A percentile compares a stretch with the other conserved stretches of the same genome.
Conservation (phyloP, 1,140 invertebrate species). For the Condylostylus longicornis region DNA sequence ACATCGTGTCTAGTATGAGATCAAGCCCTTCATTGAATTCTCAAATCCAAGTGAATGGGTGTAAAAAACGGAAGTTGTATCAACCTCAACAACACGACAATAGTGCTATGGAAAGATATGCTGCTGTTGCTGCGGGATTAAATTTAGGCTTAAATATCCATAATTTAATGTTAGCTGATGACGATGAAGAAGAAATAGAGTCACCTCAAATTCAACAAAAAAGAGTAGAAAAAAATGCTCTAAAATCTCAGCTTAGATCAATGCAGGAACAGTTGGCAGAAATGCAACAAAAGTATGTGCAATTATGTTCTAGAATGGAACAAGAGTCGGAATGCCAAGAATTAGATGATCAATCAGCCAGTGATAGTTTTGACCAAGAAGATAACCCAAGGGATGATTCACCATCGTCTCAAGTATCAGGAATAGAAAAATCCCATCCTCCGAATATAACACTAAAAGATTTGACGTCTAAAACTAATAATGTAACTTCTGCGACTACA, state of each 20-base stretch:
- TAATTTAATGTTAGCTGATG: slow-evolving; percentile 40
- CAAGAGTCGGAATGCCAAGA: slow-evolving; percentile 57
- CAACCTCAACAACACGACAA: slow-evolving; percentile 87
- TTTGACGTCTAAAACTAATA: slow-evolving; percentile 1
- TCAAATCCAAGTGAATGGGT: slow-evolving; percentile 64
- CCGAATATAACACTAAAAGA: slow-evolving; percentile 28
- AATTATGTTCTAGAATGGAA: slow-evolving; percentile 70
- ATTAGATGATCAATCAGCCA: slow-evolving; percentile 53
- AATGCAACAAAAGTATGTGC: slow-evolving; percentile 82
- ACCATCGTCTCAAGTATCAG: slow-evolving; percentile 35
- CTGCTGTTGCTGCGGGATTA: slow-evolving; percentile 36
- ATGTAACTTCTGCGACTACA: slow-evolving; percentile 12
- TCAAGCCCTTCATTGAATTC: slow-evolving; percentile 55
- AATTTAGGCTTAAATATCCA: slow-evolving; percentile 33
- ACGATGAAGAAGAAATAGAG: slow-evolving; percentile 56
- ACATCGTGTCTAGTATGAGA: slow-evolving; percentile 83
- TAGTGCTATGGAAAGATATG: slow-evolving; percentile 49
- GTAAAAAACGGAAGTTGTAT: slow-evolving; percentile 93
- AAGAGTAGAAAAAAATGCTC: slow-evolving; percentile 64
- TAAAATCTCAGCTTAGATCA: slow-evolving; percentile 68
- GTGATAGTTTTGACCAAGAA: slow-evolving; percentile 45
- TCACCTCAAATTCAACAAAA: slow-evolving; percentile 60
- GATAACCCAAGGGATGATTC: slow-evolving; percentile 34
- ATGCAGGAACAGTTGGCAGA: slow-evolving; percentile 78
- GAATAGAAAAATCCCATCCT: slow-evolving; percentile 39